Conservation (phyloP, 2,888 invertebrate species). For the Platycheirus albimanus region DNA sequence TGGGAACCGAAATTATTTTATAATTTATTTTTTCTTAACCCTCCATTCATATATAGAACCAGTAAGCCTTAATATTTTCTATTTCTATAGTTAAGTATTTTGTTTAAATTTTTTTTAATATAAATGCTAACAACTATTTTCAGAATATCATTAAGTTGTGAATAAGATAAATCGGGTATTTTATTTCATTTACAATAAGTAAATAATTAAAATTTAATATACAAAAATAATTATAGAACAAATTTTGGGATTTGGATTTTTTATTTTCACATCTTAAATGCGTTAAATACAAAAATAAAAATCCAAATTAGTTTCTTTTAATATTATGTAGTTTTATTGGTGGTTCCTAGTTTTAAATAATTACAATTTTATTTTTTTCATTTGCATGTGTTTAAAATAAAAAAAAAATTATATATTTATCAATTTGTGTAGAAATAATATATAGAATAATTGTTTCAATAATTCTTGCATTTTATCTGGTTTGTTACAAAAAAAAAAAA, state of each 20-base stretch:
- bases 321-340: slow-evolving; percentile 31
- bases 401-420: background rate
- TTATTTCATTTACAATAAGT: slow-evolving; percentile 61
- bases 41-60: slow-evolving; percentile 28
- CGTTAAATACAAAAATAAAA: slow-evolving; percentile 36
- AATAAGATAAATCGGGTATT: slow-evolving; percentile 49
- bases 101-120: slow-evolving; percentile 53
- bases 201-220: slow-evolving; percentile 53
- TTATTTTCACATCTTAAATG: slow-evolving; percentile 18
- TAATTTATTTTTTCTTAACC: slow-evolving; percentile 17
- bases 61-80: slow-evolving; percentile 46
- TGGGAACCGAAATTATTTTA: slow-evolving; percentile 55
- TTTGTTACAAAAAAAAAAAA: slow-evolving; percentile 44
- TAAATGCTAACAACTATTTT: slow-evolving; percentile 72
- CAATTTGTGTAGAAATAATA: slow-evolving; percentile 17
- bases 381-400: slow-evolving; percentile 7
- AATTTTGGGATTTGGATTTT: slow-evolving; percentile 39
- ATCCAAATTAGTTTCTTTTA: slow-evolving; percentile 4
- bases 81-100: slow-evolving; percentile 40
- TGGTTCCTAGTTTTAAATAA: slow-evolving; percentile 50
- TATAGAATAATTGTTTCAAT: slow-evolving; percentile 33
- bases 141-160: slow-evolving; percentile 38
- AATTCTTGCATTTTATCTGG: slow-evolving; percentile 29
- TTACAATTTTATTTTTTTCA: slow-evolving; percentile 42
- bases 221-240: slow-evolving; percentile 25